Evolutionary conservation across 2,888 invertebrate species (phyloP).

Genomic region (Epinotia nisella): DNA sequence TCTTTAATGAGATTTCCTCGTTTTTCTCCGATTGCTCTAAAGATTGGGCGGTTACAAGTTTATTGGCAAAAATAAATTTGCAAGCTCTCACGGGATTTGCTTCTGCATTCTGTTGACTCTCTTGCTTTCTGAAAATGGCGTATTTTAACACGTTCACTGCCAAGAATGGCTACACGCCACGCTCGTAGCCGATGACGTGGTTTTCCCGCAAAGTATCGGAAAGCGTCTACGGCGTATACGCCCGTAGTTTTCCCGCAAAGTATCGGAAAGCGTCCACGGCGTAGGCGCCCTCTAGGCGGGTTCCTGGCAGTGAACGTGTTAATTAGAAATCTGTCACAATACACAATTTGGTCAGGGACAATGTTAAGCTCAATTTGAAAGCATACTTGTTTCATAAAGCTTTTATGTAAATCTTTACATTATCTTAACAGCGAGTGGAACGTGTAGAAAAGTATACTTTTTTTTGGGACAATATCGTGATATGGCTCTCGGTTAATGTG

Average conservation of each 20-base stretch:
- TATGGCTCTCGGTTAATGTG: too few relatives aligned
- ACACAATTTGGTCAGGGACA: not conserved
- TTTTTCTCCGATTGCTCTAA: constrained; percentile 39
- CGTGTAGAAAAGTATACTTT: too few relatives aligned
- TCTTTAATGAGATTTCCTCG: constrained; percentile 44
- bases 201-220: too few relatives aligned
- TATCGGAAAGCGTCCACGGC: too few relatives aligned
- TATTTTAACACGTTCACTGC: not conserved
- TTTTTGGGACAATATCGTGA: too few relatives aligned
- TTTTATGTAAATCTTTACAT: constrained; percentile 20
- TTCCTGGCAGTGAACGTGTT: too few relatives aligned
- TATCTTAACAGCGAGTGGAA: constrained; percentile 20
- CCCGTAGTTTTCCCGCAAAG: too few relatives aligned
- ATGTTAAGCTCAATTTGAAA: constrained; percentile 2
- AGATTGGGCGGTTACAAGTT: constrained; percentile 38
- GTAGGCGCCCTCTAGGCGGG: too few relatives aligned
- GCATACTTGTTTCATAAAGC: constrained; percentile 13
- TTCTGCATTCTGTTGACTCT: constrained; percentile 2
- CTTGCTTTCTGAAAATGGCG: not conserved
- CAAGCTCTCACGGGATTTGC: constrained; percentile 25
- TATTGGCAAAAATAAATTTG: constrained; percentile 41
- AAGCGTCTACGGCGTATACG: too few relatives aligned
- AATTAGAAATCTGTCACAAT: not conserved
- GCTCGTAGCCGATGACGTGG: too few relatives aligned
- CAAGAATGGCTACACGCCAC: too few relatives aligned